Evolutionary conservation across 2,113 vertebrate species (phyloP).

Genomic region (Castor canadensis): DNA sequence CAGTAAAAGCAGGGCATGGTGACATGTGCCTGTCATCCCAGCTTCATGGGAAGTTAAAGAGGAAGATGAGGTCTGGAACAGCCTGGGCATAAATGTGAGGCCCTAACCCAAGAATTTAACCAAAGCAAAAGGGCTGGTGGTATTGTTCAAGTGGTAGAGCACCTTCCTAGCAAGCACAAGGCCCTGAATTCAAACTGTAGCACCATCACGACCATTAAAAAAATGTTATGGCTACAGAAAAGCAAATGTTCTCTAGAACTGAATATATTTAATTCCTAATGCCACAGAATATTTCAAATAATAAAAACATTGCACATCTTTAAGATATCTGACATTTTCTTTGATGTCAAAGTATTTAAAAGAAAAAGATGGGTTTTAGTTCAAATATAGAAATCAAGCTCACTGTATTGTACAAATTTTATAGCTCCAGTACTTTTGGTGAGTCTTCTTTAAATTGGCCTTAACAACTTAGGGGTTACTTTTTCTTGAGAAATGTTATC

Average conservation of each 20-base stretch:
- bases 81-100: too few relatives aligned
- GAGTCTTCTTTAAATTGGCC: neutral
- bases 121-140: too few relatives aligned
- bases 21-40: too few relatives aligned
- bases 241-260: slow-evolving; percentile 15
- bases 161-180: too few relatives aligned
- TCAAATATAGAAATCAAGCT: neutral
- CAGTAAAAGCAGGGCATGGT: too few relatives aligned
- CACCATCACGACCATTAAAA: too few relatives aligned
- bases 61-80: too few relatives aligned
- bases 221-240: slow-evolving; percentile 1
- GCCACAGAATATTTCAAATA: slow-evolving; percentile 13
- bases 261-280: neutral
- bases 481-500: neutral
- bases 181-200: too few relatives aligned
- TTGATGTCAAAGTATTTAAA: neutral
- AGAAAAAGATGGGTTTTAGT: neutral
- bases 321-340: slow-evolving; percentile 28
- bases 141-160: too few relatives aligned
- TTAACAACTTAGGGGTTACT: slow-evolving; percentile 1
- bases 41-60: too few relatives aligned
- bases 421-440: neutral
- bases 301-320: neutral
- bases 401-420: neutral
- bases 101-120: too few relatives aligned